phyloP scores from a whole-genome alignment of 2,797 vertebrate genomes.

The Buphagus erythrorhynchus region DNA sequence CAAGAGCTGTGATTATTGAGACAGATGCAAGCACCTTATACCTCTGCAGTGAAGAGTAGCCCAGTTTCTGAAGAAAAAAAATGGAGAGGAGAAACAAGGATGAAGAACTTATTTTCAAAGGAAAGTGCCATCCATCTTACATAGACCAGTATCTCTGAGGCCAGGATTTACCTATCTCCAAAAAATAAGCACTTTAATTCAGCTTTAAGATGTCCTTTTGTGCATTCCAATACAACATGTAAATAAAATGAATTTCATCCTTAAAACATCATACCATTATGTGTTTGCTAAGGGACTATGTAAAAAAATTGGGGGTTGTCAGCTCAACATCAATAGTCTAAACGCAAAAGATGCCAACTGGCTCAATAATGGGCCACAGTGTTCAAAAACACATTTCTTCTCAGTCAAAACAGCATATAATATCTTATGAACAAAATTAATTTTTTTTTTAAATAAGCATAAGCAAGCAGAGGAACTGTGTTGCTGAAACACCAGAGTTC shows the following conservation, averaged over 20 bases:
- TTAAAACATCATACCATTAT: background rate
- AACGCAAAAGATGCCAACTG: background rate
- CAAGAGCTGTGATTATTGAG: background rate
- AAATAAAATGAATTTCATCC: background rate
- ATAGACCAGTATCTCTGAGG: background rate
- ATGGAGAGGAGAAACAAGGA: background rate
- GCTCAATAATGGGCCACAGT: background rate
- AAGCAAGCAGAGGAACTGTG: background rate
- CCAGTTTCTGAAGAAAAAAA: background rate
- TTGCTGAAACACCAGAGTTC: background rate
- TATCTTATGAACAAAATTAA: background rate
- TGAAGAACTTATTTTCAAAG: background rate
- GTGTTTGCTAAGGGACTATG: background rate
- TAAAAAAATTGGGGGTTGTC: background rate
- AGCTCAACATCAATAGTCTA: background rate
- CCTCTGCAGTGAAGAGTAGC: background rate
- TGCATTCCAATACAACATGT: background rate
- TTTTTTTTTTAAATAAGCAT: background rate
- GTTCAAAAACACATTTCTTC: background rate
- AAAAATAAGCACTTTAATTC: background rate
- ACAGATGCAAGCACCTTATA: background rate
- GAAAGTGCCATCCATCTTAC: background rate
- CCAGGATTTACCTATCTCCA: background rate
- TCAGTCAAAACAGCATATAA: background rate
- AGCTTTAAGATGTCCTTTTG: background rate